Evolutionary conservation across 2,113 vertebrate genomes (phyloP).

Genomic region (Balaenoptera acutorostrata): DNA sequence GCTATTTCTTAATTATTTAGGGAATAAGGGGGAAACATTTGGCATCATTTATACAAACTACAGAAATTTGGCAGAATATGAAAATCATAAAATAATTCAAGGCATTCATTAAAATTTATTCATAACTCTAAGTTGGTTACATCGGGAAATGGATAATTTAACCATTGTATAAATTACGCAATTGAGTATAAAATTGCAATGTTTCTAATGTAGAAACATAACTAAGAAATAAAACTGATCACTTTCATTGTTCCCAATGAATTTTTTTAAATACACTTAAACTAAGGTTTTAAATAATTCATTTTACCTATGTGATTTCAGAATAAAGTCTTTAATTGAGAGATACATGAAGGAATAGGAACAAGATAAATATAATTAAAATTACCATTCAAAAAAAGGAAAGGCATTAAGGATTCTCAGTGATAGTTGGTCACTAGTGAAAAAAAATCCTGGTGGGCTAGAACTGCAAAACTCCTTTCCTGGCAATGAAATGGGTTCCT

Average conservation of each 20-base stretch:
- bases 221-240: constrained; percentile 18
- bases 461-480: background rate
- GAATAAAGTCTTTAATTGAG: constrained; percentile 6
- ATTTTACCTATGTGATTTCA: background rate
- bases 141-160: constrained; percentile 43
- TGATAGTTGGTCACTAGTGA: background rate
- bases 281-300: constrained; percentile 34
- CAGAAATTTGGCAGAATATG: constrained; percentile 15
- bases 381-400: background rate
- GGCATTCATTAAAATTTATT: constrained; percentile 38
- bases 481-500: background rate
- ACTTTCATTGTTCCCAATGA: background rate
- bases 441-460: background rate
- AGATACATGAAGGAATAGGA: background rate
- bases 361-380: background rate
- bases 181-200: constrained; percentile 2
- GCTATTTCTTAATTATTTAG: constrained; percentile 14
- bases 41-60: constrained; percentile 15
- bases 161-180: constrained; percentile 3
- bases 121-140: constrained; percentile 20
- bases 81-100: constrained; percentile 39
- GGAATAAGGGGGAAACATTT: background rate
- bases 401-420: background rate
- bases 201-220: constrained; percentile 21
- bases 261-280: constrained; percentile 1